Base-by-base conservation (phyloP, 2,113 vertebrate species). In the Mesembrinibis cayennensis region DNA sequence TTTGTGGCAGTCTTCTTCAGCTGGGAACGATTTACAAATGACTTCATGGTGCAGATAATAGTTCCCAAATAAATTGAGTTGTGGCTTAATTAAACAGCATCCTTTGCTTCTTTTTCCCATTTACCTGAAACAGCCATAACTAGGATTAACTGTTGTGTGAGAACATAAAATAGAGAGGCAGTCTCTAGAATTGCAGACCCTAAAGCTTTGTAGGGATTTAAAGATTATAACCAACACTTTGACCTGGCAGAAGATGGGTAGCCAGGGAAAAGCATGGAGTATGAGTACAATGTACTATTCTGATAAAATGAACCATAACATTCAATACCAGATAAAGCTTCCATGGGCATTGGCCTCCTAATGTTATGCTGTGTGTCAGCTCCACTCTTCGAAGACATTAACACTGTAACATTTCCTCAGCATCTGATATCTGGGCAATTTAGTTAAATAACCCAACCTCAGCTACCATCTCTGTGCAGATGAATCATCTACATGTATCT, bases 221-320 rank as follows among this genome's bases (percentile, higher is more conserved):
- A 95, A 96, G 95, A 95, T 94, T 95, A 95, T 88, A 94, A 94
- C 90, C 92, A 95, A 85, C 84, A 91, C n/a, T 95, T 96, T 94
- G 85, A 94, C 92, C 96, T 73, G 76, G 79, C 56, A 74, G 71
- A 58, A 87, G 83, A 94, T 78, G 69, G 72, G 59, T 70, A 95
- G 78, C 53, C 40, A 83, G 36, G 42, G 63, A 93, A 95, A 93
- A 94, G 59, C 76, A 81, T 3, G 5, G 76, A 73, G 78, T 87
- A 32, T 0, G 45, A 90, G 52, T 53, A 50, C 44, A 72, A 40
- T 65, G 70, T 36, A 76, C 73, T 87, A 90, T 89, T 95, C 89
- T 94, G 89, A 91, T 91, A 95, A 97, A 95, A 96, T 91, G 81
- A 97, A 96, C 93, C 92, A 95, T 96, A 95, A 87, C 70, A 73